Base-by-base conservation (phyloP, 37 sponge, comb jelly and placozoan genomes). In the Eunapius fragilis region DNA sequence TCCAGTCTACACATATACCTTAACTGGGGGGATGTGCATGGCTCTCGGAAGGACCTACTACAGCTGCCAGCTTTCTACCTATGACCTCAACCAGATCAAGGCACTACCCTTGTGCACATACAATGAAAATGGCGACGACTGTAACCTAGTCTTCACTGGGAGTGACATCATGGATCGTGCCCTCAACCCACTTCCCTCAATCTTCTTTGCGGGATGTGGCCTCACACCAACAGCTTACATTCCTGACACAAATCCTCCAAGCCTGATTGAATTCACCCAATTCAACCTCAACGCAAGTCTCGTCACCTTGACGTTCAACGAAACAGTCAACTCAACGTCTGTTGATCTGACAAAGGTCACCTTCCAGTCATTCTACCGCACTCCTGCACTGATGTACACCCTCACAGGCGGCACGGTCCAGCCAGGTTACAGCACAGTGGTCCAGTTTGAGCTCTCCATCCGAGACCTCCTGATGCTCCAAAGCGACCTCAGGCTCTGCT, bases 81-180 rank as follows among this genome's bases (percentile, higher is more conserved):
- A 67, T 38, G 97, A 94, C 72, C 69, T 97, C 45, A 97, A 97
- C 67, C 95, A 94, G 74, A 82, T 97, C 67, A 97, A 97, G 68
- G 72, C 91, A n/a, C 76, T 78, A 31, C 79, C 86, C 11, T 28
- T 97, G 25, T 97, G 97, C 79, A 74, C 86, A 3, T 79, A 83
- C 58, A 87, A 79, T 71, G 77, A 88, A 68, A 67, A 86, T 80
- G 91, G 91, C 13, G 0, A 14, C 32, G 95, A 97, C 70, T 97
- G 97, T 76, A 92, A 92, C 37, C 78, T 97, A 2, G 58, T 87
- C 5, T 67, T 92, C 31, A 68, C 75, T 58, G 93, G 93, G 19
- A 83, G 81, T 34, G 58, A 84, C 27, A 74, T 97, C 13, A 74
- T 69, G 19, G 97, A 97, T 77, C 80, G 92, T 26, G 70, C 78